These are phyloP conservation scores for Gobiocypris rarus DNA, from an alignment of 2,113 vertebrate species.

Conservation along the genomic window DNA sequence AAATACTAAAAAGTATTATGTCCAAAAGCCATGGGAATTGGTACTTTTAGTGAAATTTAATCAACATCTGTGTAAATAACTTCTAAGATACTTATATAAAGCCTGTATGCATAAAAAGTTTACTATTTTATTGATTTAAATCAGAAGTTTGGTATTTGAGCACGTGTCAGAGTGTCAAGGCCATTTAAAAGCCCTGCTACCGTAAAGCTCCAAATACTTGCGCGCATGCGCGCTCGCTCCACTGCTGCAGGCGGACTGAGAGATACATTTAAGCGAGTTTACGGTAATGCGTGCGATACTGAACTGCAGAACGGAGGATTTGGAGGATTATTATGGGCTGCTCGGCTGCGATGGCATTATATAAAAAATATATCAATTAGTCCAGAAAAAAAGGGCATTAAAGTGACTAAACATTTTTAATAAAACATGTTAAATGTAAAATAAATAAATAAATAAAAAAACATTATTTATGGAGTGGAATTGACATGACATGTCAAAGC, in stretches of 20 bases:
- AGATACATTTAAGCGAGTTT: background rate
- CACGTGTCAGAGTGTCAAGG: background rate
- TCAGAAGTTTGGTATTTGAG: background rate
- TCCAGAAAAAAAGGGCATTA: no score
- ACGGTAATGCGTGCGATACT: conserved; percentile 68
- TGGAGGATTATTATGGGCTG: conserved; percentile 89
- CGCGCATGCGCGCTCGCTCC: background rate
- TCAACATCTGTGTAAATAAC: background rate
- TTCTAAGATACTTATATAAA: no score
- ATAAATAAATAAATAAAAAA: no score
- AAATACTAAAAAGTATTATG: background rate
- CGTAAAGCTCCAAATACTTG: background rate
- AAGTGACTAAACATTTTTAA: no score
- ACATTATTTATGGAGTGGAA: no score
- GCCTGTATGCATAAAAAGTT: no score
- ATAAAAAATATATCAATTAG: no score
- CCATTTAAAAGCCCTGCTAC: background rate
- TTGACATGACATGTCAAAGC: no score
- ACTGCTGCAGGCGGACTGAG: rapidly evolving
- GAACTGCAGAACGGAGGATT: conserved; percentile 73
- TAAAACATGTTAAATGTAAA: no score
- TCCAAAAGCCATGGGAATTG: background rate
- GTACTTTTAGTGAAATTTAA: background rate
- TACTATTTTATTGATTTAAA: no score
- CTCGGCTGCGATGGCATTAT: conserved; percentile 87